Evolutionary conservation across 2,888 invertebrate genomes (phyloP).

Genomic region (Eumacrocentrus americanus): DNA sequence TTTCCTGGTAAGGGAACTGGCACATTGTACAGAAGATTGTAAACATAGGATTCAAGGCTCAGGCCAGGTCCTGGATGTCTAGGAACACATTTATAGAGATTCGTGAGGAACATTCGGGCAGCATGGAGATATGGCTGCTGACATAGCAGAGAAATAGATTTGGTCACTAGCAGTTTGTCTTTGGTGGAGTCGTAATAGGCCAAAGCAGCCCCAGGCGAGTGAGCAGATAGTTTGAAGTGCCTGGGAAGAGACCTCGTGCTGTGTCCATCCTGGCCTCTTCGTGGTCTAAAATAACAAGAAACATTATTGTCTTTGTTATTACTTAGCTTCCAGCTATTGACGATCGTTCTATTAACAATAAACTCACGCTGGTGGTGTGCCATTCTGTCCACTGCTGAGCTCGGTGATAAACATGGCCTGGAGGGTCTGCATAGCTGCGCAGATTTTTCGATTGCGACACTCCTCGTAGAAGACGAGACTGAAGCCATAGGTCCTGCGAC

Average conservation of each 20-base stretch:
- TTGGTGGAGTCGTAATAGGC: slow-evolving; percentile 92
- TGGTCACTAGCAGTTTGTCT: slow-evolving; percentile 94
- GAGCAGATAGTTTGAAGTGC: slow-evolving; percentile 84
- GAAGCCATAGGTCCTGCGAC: slow-evolving; percentile 91
- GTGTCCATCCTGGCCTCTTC: slow-evolving; percentile 66
- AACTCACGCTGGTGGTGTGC: slow-evolving; percentile 57
- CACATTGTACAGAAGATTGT: slow-evolving; percentile 93
- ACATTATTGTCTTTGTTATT: too few species aligned
- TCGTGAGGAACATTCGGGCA: slow-evolving; percentile 83
- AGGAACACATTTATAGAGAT: slow-evolving; percentile 84
- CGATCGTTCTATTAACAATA: background rate
- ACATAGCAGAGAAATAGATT: slow-evolving; percentile 91
- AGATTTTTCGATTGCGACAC: slow-evolving; percentile 89
- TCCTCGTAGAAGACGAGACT: slow-evolving; percentile 96
- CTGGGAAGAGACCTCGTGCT: slow-evolving; percentile 86
- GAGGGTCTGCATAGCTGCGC: slow-evolving; percentile 93
- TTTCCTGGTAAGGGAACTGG: slow-evolving; percentile 88
- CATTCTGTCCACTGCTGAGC: slow-evolving; percentile 77
- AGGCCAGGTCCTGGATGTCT: slow-evolving; percentile 77
- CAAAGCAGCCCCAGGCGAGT: slow-evolving; percentile 76
- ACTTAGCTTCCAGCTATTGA: background rate
- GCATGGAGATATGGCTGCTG: slow-evolving; percentile 90
- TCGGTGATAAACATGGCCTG: slow-evolving; percentile 93
- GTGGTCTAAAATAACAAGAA: slow-evolving; percentile 50
- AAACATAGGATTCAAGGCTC: slow-evolving; percentile 92